Conservation (phyloP, 2,113 vertebrate species). For the Callithrix jacchus region DNA sequence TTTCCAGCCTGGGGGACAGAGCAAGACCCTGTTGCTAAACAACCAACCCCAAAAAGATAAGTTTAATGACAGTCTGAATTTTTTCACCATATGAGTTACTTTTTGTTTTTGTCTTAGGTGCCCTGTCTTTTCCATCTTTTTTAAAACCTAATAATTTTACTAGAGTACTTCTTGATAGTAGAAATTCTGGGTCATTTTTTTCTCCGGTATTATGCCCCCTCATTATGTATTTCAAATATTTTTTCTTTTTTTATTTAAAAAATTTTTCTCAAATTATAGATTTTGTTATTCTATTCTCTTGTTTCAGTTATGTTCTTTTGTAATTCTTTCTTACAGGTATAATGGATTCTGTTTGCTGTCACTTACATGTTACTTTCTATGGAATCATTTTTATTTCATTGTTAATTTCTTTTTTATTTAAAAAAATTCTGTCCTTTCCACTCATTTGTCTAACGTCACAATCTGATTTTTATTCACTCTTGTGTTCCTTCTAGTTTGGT, state of each 20-base stretch:
- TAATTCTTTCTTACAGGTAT: neutral
- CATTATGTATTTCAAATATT: neutral
- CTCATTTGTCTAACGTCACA: neutral
- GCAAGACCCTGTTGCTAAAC: too few relatives aligned
- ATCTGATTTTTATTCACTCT: neutral
- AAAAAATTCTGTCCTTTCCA: neutral
- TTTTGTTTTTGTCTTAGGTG: neutral
- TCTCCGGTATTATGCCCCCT: neutral
- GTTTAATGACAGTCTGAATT: neutral
- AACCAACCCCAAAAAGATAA: too few relatives aligned
- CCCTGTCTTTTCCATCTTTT: neutral
- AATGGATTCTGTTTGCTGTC: neutral
- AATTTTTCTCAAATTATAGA: neutral
- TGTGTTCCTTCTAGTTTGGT: neutral
- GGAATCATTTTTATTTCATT: neutral
- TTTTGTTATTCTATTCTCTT: neutral
- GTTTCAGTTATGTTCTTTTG: neutral
- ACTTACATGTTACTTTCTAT: neutral
- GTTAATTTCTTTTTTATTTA: neutral
- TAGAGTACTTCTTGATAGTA: neutral
- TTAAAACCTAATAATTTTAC: neutral
- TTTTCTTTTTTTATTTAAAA: neutral
- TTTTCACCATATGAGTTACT: neutral
- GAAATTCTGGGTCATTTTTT: neutral
- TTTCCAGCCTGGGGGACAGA: too few relatives aligned